Conservation (phyloP, 2,888 invertebrate species). For the Acanthosoma haemorrhoidale region DNA sequence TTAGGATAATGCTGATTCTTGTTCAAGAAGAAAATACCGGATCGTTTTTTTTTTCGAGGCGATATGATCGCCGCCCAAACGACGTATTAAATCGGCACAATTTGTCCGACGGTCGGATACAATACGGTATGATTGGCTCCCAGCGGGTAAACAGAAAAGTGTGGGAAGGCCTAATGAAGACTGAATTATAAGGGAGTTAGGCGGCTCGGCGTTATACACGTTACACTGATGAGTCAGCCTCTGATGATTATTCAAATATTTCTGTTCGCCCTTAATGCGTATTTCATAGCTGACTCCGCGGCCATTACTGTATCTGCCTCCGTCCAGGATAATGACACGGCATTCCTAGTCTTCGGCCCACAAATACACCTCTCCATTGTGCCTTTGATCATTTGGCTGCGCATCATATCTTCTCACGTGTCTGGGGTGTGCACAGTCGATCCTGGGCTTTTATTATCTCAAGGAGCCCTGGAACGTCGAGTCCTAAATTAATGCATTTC, state of each 20-base stretch:
- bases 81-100: no score
- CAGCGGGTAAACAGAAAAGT: neutral
- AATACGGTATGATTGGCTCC: neutral
- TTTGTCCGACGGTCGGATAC: no score
- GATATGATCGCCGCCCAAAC: no score
- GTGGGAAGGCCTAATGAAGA: conserved; percentile 11
- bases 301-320: neutral
- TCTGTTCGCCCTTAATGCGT: conserved; percentile 35
- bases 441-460: no score
- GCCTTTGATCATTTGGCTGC: neutral
- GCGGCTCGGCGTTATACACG: neutral
- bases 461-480: no score
- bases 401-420: no score
- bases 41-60: no score
- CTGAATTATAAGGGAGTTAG: neutral
- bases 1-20: no score
- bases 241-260: conserved; percentile 37
- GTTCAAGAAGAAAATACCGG: no score
- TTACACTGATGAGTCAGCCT: conserved; percentile 31
- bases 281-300: conserved; percentile 35
- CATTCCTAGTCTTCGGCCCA: neutral
- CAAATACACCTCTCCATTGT: neutral
- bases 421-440: no score
- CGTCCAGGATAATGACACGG: neutral
- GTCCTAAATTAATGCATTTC: no score